phyloP scores from a whole-genome alignment of 2,888 invertebrate species.

The Electrophaes corylata region DNA sequence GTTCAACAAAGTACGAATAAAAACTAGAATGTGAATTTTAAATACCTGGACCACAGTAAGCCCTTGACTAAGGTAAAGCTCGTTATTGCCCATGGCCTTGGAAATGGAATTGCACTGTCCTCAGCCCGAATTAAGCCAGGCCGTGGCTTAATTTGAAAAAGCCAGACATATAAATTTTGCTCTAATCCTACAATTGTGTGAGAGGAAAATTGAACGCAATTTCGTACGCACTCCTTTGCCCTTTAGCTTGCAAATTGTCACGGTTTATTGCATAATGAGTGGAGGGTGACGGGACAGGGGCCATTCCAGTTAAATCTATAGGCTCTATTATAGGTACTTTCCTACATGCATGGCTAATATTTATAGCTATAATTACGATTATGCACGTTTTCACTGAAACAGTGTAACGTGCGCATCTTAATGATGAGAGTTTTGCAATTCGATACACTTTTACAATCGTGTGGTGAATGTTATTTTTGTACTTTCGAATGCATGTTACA shows the following conservation, averaged over 20 bases:
- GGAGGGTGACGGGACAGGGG: conserved; percentile 54
- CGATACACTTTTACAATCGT: conserved; percentile 71
- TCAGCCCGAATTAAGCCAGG: conserved; percentile 67
- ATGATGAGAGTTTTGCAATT: conserved; percentile 61
- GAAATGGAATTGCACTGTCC: conserved; percentile 60
- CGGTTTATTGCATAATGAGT: conserved; percentile 70
- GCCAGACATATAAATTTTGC: conserved; percentile 80
- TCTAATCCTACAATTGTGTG: conserved; percentile 78
- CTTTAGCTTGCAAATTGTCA: conserved; percentile 70
- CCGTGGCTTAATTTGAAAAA: conserved; percentile 77
- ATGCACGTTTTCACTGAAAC: conserved; percentile 47
- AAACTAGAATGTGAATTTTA: conserved; percentile 20
- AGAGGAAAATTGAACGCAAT: conserved; percentile 76
- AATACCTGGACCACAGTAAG: conserved; percentile 32
- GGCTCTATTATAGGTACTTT: conserved; percentile 22
- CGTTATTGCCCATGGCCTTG: conserved; percentile 57
- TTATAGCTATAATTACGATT: conserved; percentile 45
- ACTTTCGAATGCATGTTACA: conserved; percentile 48
- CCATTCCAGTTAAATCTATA: conserved; percentile 46
- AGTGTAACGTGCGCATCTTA: conserved; percentile 44
- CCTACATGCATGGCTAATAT: conserved; percentile 38
- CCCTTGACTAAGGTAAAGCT: conserved; percentile 42
- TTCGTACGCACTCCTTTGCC: conserved; percentile 64
- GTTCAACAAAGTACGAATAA: conserved; percentile 10
- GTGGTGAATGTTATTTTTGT: conserved; percentile 52